A percentile compares a stretch with the other conserved stretches of the same genome.
Evolutionary conservation across 2,797 vertebrate species (phyloP).

Genomic region (Oreochromis mossambicus): DNA sequence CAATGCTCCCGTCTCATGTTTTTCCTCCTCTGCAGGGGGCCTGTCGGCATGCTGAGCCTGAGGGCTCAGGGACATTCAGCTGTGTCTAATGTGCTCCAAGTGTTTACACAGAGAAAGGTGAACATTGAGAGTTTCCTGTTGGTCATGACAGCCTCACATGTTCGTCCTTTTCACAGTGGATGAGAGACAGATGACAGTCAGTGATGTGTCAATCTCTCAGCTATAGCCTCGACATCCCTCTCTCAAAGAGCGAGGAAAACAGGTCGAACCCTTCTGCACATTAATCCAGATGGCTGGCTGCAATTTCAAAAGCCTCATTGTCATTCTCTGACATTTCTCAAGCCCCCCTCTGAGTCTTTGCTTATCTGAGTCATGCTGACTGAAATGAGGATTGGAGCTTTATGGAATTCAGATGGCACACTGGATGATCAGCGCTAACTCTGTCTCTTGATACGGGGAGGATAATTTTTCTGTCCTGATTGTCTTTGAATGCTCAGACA

Average conservation of each 20-base stretch:
- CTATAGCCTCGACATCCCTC: not conserved
- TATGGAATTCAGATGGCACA: constrained; percentile 41
- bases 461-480: constrained; percentile 5
- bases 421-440: constrained; percentile 31
- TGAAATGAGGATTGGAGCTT: constrained; percentile 42
- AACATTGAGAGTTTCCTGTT: not conserved
- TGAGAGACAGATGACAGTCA: constrained; percentile 20
- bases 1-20: constrained; percentile 3
- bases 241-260: not conserved
- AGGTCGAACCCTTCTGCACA: constrained; percentile 34
- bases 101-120: constrained; percentile 26
- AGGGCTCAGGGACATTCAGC: constrained; percentile 13
- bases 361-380: constrained; percentile 54
- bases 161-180: constrained; percentile 11
- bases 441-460: constrained; percentile 13
- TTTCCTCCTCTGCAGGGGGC: constrained; percentile 11
- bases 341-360: constrained; percentile 29
- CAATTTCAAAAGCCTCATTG: constrained; percentile 59
- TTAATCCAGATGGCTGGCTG: constrained; percentile 55
- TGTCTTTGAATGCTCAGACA: constrained; percentile 10
- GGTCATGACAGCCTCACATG: constrained; percentile 8
- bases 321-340: constrained; percentile 58
- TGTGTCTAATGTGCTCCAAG: constrained; percentile 12
- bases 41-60: constrained; percentile 1
- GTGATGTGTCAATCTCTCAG: constrained; percentile 34